Evolutionary conservation across 2,888 invertebrate species (phyloP).

Genomic region (Penaeus monodon): DNA sequence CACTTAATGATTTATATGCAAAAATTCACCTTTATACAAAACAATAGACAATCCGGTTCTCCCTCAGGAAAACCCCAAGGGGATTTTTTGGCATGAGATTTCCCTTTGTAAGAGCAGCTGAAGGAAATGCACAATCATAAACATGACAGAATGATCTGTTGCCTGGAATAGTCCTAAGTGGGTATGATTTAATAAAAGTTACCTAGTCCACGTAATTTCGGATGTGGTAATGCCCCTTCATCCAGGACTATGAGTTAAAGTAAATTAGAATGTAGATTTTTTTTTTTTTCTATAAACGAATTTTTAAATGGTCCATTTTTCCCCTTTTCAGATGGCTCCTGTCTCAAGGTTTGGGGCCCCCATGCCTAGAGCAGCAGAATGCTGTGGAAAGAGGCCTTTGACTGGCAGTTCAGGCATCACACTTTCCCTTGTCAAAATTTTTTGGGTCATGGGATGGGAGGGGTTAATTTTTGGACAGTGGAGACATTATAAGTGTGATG

Average conservation of each 20-base stretch:
- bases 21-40: too few relatives aligned
- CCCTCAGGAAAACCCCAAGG: too few relatives aligned
- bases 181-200: too few relatives aligned
- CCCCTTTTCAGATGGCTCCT: constrained; percentile 54
- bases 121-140: too few relatives aligned
- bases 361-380: constrained; percentile 69
- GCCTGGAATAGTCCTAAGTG: too few relatives aligned
- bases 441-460: constrained; percentile 70
- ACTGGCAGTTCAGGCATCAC: constrained; percentile 77
- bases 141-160: too few relatives aligned
- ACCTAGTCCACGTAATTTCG: too few relatives aligned
- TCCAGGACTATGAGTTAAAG: too few relatives aligned
- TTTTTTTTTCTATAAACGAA: not conserved
- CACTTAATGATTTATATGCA: too few relatives aligned
- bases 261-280: not conserved
- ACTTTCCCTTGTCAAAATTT: constrained; percentile 70
- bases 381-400: constrained; percentile 75
- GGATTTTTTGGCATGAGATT: too few relatives aligned
- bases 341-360: constrained; percentile 34
- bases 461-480: constrained; percentile 68
- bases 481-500: not conserved
- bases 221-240: fast-evolving
- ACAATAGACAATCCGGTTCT: too few relatives aligned
- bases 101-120: too few relatives aligned
- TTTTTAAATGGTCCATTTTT: not conserved